Evolutionary conservation across 2,797 vertebrate species (phyloP).

Genomic region (Anisognathus igniventris): DNA sequence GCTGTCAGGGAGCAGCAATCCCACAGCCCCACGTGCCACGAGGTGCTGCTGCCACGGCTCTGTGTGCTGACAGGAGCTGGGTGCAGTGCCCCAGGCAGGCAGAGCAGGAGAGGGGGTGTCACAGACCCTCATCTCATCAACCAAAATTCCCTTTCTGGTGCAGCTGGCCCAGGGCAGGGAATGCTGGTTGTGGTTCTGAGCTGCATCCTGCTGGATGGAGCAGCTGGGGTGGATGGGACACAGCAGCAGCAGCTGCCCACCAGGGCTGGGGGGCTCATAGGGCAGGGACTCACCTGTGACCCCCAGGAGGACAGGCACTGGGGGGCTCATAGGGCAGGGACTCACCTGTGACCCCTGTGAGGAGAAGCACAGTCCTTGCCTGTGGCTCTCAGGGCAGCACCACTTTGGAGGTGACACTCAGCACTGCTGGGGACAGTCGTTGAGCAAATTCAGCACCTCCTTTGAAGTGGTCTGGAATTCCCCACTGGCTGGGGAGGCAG

Average conservation of each 20-base stretch:
- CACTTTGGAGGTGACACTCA: neutral
- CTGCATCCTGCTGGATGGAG: rapidly evolving
- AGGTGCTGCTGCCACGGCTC: neutral
- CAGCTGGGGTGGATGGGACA: neutral
- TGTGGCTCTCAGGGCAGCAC: rapidly evolving
- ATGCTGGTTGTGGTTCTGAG: neutral
- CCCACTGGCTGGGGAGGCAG: neutral
- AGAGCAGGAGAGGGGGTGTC: neutral
- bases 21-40: neutral
- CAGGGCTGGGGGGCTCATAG: neutral
- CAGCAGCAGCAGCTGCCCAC: neutral
- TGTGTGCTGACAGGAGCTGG: neutral
- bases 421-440: neutral
- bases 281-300: neutral
- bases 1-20: conserved; percentile 35
- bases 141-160: neutral
- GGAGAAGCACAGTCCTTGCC: neutral
- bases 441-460: neutral
- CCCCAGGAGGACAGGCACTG: rapidly evolving
- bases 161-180: neutral
- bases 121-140: neutral
- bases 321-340: no score
- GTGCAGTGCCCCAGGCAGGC: neutral
- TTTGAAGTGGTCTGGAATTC: neutral
- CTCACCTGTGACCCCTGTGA: neutral